Base-by-base conservation (phyloP, 1,140 invertebrate species). In the Vollenhovia emeryi region DNA sequence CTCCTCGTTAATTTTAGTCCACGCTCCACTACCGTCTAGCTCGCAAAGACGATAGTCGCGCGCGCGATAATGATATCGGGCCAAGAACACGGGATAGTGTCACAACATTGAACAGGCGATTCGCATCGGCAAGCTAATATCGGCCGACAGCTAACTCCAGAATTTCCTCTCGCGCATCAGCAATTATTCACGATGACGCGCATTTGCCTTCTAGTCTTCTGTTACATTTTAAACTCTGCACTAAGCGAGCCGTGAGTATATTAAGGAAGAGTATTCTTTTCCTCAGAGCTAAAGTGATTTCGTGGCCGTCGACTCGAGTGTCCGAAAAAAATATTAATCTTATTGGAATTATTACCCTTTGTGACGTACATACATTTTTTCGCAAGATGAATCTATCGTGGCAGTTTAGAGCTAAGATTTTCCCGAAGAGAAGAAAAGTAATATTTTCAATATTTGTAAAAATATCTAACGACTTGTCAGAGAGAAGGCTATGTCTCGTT, bases 1-100 rank as follows among this genome's bases (percentile, higher is more conserved):
- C 62, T 52, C 21, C 50, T 80, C 33, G 33, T 80, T 69, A 55
- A 80, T 80, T 80, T 80, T 80, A 80, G 76, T 80, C 55, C 48
- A 55, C 64, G 48, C 27, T 80, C 33, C 48, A 55, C 33, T 45
- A 76, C 33, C 45, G 48, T 69, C 30, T 79, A 68, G 76, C n/a
- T 64, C 59, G 52, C 15, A 33, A 48, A 69, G 40, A 80, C 48
- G 76, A 48, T 48, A 55, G 48, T 69, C 9, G 76, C 15, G 36
- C 8, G 18, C 40, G 24, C 24, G 62, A 59, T 76, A 60, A 76
- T 59, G 24, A 80, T 52, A 79, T 69, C 33, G 48, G 76, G 62
- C 64, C 76, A 80, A 80, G 48, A 80, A 30, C 62, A 80, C 5
- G 15, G 33, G 55, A 68, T 24, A 80, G 36, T 69, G 64, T 55